Percentiles rank a stretch among this genome's conserved stretches.
Conservation (phyloP, 92 coral and sea anemone genomes). For the Diadumene lineata region DNA sequence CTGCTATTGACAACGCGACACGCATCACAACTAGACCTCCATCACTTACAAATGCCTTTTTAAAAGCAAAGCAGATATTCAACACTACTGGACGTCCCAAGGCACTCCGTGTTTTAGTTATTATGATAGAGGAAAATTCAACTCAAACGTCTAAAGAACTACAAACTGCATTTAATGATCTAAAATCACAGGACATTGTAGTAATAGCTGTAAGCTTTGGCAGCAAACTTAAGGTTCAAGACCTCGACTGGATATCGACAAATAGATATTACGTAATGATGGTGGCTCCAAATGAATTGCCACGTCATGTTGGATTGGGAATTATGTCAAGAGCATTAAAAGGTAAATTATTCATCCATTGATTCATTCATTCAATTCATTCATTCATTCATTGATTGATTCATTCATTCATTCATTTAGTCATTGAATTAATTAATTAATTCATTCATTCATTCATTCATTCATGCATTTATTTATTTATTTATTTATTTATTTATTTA, state of each 20-base stretch:
- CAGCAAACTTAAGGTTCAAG: slow-evolving; percentile 11
- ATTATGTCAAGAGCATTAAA: slow-evolving; percentile 33
- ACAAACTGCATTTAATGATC: not conserved
- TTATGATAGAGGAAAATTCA: slow-evolving; percentile 26
- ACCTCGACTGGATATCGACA: slow-evolving; percentile 24
- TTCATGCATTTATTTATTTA: too few species aligned
- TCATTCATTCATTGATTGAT: too few species aligned
- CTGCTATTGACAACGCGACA: slow-evolving; percentile 19
- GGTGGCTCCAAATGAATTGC: slow-evolving; percentile 16
- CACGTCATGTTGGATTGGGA: slow-evolving; percentile 18
- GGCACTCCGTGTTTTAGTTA: slow-evolving; percentile 15
- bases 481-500: too few species aligned
- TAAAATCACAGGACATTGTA: slow-evolving; percentile 11
- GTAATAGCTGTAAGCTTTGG: slow-evolving; percentile 21
- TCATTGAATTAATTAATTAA: too few species aligned
- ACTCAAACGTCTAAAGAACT: not conserved
- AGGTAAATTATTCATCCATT: slow-evolving; percentile 2
- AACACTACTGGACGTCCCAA: slow-evolving; percentile 17
- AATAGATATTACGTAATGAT: slow-evolving; percentile 30
- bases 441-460: too few species aligned
- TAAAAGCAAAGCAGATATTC: not conserved
- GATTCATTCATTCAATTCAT: too few species aligned
- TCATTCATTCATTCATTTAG: too few species aligned
- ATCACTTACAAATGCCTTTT: slow-evolving; percentile 12
- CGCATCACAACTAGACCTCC: slow-evolving; percentile 19